These are phyloP conservation scores for Sebastes glaucus DNA, from an alignment of 2,797 vertebrate genomes.

Conservation along the genomic window DNA sequence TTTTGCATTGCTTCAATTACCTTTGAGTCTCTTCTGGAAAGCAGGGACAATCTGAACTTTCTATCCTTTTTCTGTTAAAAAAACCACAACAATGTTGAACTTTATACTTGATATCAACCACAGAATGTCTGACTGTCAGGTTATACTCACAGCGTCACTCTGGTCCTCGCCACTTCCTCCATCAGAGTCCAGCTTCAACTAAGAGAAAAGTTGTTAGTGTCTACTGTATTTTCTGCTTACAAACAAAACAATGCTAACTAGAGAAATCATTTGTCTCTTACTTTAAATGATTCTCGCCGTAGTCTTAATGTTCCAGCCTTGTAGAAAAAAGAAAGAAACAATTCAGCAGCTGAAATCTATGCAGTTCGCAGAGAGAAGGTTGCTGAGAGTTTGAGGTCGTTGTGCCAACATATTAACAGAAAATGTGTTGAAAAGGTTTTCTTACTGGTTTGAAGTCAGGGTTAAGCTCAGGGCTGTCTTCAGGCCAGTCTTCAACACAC, in stretches of 20 bases:
- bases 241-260: neutral
- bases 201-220: neutral
- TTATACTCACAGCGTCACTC: constrained; percentile 20
- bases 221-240: neutral
- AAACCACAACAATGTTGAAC: neutral
- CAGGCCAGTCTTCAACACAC: constrained; percentile 86
- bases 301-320: constrained; percentile 77
- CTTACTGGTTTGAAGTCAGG: constrained; percentile 81
- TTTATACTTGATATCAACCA: neutral
- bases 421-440: neutral
- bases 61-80: constrained; percentile 70
- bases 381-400: neutral
- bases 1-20: constrained; percentile 33
- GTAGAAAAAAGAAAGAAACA: neutral
- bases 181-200: constrained; percentile 44
- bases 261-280: neutral
- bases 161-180: constrained; percentile 56
- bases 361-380: neutral
- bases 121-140: neutral
- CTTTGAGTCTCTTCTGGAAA: constrained; percentile 72
- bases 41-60: constrained; percentile 44
- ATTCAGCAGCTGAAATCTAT: neutral
- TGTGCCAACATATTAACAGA: neutral
- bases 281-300: constrained; percentile 73
- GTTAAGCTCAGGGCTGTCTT: constrained; percentile 75